Base-by-base conservation (phyloP, 2,888 invertebrate genomes). In the Catotricha subobsoleta region DNA sequence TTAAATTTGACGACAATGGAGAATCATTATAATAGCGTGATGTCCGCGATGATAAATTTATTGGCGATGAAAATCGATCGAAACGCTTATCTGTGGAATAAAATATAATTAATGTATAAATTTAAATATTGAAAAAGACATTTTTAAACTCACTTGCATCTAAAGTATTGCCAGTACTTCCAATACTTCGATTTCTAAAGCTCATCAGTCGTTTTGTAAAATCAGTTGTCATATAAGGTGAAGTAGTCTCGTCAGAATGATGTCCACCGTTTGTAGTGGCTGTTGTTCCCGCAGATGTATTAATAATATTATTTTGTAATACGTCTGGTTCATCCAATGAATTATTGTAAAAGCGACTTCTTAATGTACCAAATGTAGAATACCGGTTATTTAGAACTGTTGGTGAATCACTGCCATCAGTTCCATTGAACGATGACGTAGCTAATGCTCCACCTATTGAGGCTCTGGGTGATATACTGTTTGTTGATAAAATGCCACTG, bases 131-230 rank as follows among this genome's bases (percentile, higher is more conserved):
- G 19, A 19, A 29, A 39, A 29, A 12, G 16, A 38, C 3, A 3
- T 16, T 6, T 2, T 10, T 18, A 35, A 21, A 38, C 39, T 29
- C 29, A 39, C 39, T 27, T 6, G 39, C 12, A 28, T 39, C 41
- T 30, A 29, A 35, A 6, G 21, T 21, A 25, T 25, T 25, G 2
- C 21, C 16, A 8, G 29, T 29, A 20, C 29, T 13, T 16, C 37
- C 47, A 48, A 36, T 25, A 25, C 16, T 36, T 15, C 36, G 23
- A 36, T 36, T 36, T 9, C 53, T 44, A 25, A 52, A 42, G 29
- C 49, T 51, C 1, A 53, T 40, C 39, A 53, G 41, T 44, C 76
- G 67, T 44, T 71, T 66, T 1, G 78, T 77, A 49, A 79, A 80
- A 52, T 74, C 78, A 51, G 76, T 78, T 13, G 16, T 20, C 13